These are phyloP conservation scores for Varroa destructor DNA, from an alignment of 1,140 invertebrate species.

Conservation along the genomic window DNA sequence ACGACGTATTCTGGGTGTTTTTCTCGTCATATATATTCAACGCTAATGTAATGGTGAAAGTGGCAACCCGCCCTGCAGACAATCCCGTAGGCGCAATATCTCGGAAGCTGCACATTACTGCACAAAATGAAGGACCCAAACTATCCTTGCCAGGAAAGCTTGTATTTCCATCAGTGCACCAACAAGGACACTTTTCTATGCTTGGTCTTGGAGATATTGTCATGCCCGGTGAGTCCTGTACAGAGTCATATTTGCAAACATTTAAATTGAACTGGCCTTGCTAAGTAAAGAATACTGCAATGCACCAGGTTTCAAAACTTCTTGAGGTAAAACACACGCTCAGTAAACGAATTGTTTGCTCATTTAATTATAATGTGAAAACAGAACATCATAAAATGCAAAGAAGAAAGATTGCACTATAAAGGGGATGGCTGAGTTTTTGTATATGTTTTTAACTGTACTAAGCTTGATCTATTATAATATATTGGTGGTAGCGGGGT, in stretches of 20 bases:
- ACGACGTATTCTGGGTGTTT: conserved; percentile 96
- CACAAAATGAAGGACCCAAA: conserved; percentile 77
- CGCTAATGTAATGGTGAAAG: conserved; percentile 96
- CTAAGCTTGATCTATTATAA: too few relatives aligned
- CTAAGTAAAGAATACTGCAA: too few relatives aligned
- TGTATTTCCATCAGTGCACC: conserved; percentile 58
- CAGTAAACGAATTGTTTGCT: background rate
- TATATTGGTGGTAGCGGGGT: too few relatives aligned
- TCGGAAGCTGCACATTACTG: conserved; percentile 65
- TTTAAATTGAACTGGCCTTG: too few relatives aligned
- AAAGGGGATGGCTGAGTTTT: too few relatives aligned
- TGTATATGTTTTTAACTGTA: too few relatives aligned
- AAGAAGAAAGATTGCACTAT: too few relatives aligned
- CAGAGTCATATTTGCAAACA: background rate
- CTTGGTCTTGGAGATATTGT: conserved; percentile 89
- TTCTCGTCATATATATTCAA: conserved; percentile 97
- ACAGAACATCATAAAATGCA: too few relatives aligned
- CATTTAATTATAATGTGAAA: too few relatives aligned
- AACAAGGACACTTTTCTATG: conserved; percentile 93
- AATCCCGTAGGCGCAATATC: conserved; percentile 85
- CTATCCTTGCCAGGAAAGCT: conserved; percentile 88
- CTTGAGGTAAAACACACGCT: background rate
- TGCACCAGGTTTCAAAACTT: too few relatives aligned
- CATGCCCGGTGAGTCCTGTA: conserved; percentile 34
- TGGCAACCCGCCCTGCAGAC: conserved; percentile 76